Conservation (phyloP, 2,113 vertebrate genomes). For the Lophius piscatorius region DNA sequence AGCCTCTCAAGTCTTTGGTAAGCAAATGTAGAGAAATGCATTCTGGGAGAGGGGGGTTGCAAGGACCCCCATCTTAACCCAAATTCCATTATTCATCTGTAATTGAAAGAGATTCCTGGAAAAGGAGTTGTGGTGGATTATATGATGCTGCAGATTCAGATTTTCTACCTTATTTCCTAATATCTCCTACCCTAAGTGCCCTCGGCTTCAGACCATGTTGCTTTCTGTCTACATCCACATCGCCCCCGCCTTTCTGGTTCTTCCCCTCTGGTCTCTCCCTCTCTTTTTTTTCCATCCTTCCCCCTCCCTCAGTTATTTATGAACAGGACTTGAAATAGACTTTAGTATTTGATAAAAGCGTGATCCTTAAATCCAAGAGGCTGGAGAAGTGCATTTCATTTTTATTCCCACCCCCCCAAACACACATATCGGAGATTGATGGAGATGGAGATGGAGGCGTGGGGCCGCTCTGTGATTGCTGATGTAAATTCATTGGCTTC, state of each 20-base stretch:
- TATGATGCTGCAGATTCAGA: constrained; percentile 42
- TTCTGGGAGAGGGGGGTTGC: constrained; percentile 26
- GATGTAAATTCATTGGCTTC: too few species aligned
- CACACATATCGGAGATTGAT: constrained; percentile 76
- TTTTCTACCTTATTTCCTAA: constrained; percentile 44
- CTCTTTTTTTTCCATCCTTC: constrained; percentile 10
- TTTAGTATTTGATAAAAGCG: constrained; percentile 80
- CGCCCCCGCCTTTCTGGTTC: constrained; percentile 19
- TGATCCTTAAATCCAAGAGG: constrained; percentile 75
- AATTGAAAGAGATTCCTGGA: constrained; percentile 56
- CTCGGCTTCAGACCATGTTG: constrained; percentile 44
- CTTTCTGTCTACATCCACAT: constrained; percentile 34
- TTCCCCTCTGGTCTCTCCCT: constrained; percentile 11
- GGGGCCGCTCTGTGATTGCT: constrained; percentile 70
- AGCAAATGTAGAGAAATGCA: constrained; percentile 43
- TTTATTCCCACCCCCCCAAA: constrained; percentile 79
- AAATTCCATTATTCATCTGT: constrained; percentile 42
- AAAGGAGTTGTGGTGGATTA: constrained; percentile 55
- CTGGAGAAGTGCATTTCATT: constrained; percentile 79
- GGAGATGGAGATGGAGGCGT: constrained; percentile 44
- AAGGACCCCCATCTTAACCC: constrained; percentile 6
- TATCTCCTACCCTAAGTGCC: constrained; percentile 45
- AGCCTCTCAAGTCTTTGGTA: too few species aligned
- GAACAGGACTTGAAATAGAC: constrained; percentile 78
- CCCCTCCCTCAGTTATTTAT: constrained; percentile 76